These are phyloP conservation scores for Lysandra coridon DNA, from an alignment of 2,888 invertebrate genomes.

Conservation along the genomic window DNA sequence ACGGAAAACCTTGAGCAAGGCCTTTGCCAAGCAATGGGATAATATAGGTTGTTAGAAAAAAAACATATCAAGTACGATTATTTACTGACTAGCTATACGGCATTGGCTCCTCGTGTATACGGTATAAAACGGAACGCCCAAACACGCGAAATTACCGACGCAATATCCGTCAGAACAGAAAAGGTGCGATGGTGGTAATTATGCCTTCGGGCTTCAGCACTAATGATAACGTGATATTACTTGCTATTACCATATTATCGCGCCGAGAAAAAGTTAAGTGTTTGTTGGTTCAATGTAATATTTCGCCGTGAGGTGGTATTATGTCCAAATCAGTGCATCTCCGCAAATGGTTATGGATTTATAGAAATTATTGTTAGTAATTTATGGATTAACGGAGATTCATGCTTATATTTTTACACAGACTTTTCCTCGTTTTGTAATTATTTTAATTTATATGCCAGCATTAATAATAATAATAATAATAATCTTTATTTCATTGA, in stretches of 20 bases:
- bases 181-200: conserved; percentile 40
- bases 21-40: too few species aligned
- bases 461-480: too few species aligned
- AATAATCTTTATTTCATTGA: too few species aligned
- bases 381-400: not conserved
- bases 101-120: not conserved
- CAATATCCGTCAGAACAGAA: conserved; percentile 40
- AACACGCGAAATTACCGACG: conserved; percentile 39
- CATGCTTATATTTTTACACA: not conserved
- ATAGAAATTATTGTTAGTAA: not conserved
- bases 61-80: not conserved
- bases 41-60: too few species aligned
- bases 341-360: not conserved
- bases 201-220: conserved; percentile 34
- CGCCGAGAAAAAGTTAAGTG: conserved; percentile 32
- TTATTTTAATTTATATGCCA: not conserved
- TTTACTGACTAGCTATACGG: not conserved
- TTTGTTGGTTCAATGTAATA: conserved; percentile 14
- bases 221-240: conserved; percentile 39
- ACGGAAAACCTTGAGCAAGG: too few species aligned
- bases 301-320: not conserved
- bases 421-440: not conserved
- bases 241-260: conserved; percentile 34
- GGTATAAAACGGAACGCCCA: conserved; percentile 33
- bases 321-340: not conserved